Conservation (phyloP, 2,113 vertebrate species). For the Hystrix cristata region DNA sequence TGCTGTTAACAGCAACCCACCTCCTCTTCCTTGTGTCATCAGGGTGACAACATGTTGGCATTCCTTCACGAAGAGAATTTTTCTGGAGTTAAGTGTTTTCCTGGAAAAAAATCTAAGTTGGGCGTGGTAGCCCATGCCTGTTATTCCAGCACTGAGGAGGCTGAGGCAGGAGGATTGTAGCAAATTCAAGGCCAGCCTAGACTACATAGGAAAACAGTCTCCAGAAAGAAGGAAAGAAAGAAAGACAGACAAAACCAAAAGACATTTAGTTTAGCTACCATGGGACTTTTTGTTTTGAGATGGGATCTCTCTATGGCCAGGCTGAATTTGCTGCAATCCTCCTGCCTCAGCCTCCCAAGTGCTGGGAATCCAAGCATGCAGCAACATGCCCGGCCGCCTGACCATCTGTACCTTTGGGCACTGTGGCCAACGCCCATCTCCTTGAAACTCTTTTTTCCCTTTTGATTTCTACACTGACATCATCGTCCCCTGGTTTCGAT, state of each 20-base stretch:
- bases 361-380: background rate
- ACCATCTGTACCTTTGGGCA: background rate
- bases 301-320: background rate
- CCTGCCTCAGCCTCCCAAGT: background rate
- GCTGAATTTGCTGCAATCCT: background rate
- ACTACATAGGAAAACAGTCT: background rate
- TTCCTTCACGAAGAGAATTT: background rate
- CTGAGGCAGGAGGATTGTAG: background rate
- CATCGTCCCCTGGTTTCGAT: slow-evolving; percentile 27
- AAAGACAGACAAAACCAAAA: background rate
- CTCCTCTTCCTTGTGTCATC: slow-evolving; percentile 40
- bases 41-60: background rate
- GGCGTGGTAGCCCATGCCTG: background rate
- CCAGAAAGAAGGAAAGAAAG: background rate
- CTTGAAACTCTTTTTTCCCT: background rate
- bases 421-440: background rate
- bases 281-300: background rate
- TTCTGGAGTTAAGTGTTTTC: background rate
- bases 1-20: background rate
- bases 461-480: slow-evolving; percentile 63
- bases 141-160: background rate
- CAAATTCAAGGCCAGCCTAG: background rate
- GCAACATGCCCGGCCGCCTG: background rate
- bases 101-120: background rate
- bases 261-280: background rate